Percentiles rank a stretch among this genome's conserved stretches.
These are phyloP conservation scores for Antennarius striatus DNA, from an alignment of 2,113 vertebrate species.

Conservation along the genomic window DNA sequence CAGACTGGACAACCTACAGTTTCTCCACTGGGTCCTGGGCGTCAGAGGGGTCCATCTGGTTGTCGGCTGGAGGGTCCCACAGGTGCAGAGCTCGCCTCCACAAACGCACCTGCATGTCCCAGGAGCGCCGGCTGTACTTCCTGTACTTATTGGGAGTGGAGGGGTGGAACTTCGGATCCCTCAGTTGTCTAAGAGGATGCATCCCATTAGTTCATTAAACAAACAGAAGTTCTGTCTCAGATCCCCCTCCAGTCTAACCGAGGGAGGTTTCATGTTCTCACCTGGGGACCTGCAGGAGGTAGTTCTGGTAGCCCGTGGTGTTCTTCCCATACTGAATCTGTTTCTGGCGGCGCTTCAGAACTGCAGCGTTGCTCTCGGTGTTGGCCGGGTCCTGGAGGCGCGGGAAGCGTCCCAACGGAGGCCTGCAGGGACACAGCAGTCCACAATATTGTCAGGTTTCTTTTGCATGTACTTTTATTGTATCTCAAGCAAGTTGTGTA, in stretches of 20 bases:
- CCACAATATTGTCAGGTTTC: background rate
- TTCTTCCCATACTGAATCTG: slow-evolving; percentile 88
- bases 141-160: slow-evolving; percentile 87
- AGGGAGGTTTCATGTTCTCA: slow-evolving; percentile 40
- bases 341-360: slow-evolving; percentile 83
- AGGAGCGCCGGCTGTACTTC: slow-evolving; percentile 86
- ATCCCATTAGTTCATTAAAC: background rate
- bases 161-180: slow-evolving; percentile 82
- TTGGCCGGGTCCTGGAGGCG: slow-evolving; percentile 67
- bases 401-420: slow-evolving; percentile 44
- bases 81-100: slow-evolving; percentile 85
- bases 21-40: slow-evolving; percentile 72
- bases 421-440: slow-evolving; percentile 26
- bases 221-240: no score
- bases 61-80: slow-evolving; percentile 80
- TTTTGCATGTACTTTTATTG: no score
- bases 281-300: slow-evolving; percentile 85
- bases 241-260: no score
- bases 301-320: slow-evolving; percentile 85
- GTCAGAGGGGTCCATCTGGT: slow-evolving; percentile 23
- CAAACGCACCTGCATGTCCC: slow-evolving; percentile 88
- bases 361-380: slow-evolving; percentile 80
- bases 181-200: slow-evolving; percentile 67
- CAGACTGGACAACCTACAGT: slow-evolving; percentile 62
- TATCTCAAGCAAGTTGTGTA: no score